These are phyloP conservation scores for Drosophila hamatofila DNA, from an alignment of 2,888 invertebrate species.

Conservation along the genomic window DNA sequence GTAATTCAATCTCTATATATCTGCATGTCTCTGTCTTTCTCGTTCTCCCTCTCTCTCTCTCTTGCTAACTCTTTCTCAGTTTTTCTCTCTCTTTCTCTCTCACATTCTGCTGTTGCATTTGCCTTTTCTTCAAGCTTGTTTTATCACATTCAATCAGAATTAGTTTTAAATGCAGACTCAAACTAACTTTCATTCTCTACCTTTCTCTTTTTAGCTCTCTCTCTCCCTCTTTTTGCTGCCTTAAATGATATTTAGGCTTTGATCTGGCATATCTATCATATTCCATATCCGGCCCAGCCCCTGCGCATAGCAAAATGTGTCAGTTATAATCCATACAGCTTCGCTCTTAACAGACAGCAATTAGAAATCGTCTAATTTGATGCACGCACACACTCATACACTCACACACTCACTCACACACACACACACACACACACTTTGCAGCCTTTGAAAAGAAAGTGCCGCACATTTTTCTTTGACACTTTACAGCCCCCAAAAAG, in stretches of 20 bases:
- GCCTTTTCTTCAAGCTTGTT: neutral
- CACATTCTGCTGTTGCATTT: neutral
- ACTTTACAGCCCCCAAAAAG: constrained; percentile 59
- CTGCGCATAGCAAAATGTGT: constrained; percentile 28
- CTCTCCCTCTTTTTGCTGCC: neutral
- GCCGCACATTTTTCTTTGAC: constrained; percentile 70
- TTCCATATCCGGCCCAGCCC: constrained; percentile 13
- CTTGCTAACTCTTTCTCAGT: neutral
- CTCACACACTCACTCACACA: constrained; percentile 8
- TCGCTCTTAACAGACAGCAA: constrained; percentile 57
- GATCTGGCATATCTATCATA: constrained; percentile 30
- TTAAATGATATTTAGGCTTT: constrained; percentile 18
- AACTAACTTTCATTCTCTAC: neutral
- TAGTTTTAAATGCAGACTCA: too few species aligned
- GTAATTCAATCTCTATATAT: too few species aligned
- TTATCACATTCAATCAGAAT: neutral
- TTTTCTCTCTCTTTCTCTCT: neutral
- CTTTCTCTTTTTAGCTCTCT: neutral
- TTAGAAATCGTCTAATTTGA: constrained; percentile 76
- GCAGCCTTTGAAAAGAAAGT: constrained; percentile 57
- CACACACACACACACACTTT: constrained; percentile 11
- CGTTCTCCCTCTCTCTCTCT: neutral
- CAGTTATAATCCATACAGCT: constrained; percentile 38
- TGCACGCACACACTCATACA: constrained; percentile 51
- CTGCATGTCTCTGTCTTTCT: too few species aligned